phyloP scores from a whole-genome alignment of 2,888 invertebrate genomes.

The Cerastis leucographa region DNA sequence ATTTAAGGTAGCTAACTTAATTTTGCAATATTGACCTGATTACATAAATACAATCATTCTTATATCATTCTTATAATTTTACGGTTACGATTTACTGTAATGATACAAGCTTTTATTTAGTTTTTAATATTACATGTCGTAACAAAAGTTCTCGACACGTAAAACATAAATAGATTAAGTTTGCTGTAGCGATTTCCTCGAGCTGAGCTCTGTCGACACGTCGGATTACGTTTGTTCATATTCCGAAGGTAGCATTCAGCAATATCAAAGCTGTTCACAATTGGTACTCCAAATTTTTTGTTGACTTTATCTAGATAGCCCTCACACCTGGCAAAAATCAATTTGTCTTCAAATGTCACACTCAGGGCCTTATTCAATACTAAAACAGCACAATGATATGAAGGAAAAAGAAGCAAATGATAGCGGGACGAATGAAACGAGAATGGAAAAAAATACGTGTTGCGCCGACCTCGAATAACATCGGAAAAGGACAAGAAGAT shows the following conservation, averaged over 20 bases:
- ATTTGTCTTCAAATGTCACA: neutral
- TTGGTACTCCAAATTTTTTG: slow-evolving; percentile 6
- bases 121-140: slow-evolving; percentile 16
- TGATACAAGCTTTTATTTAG: neutral
- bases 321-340: neutral
- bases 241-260: slow-evolving; percentile 18
- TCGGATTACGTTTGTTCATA: slow-evolving; percentile 48
- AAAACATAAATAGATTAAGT: slow-evolving; percentile 47
- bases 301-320: neutral
- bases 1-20: neutral
- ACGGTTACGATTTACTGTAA: neutral
- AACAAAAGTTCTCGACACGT: slow-evolving; percentile 29
- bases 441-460: too few relatives aligned
- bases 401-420: too few relatives aligned
- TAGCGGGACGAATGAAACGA: too few relatives aligned
- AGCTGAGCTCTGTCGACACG: slow-evolving; percentile 38
- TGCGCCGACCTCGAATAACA: too few relatives aligned
- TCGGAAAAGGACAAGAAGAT: too few relatives aligned
- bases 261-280: slow-evolving; percentile 12
- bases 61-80: neutral
- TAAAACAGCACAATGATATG: too few relatives aligned
- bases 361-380: neutral
- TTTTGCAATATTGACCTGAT: neutral
- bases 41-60: neutral
- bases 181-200: slow-evolving; percentile 39